Evolutionary conservation across 2,113 vertebrate species (phyloP).

Genomic region (Aplodontia rufa): DNA sequence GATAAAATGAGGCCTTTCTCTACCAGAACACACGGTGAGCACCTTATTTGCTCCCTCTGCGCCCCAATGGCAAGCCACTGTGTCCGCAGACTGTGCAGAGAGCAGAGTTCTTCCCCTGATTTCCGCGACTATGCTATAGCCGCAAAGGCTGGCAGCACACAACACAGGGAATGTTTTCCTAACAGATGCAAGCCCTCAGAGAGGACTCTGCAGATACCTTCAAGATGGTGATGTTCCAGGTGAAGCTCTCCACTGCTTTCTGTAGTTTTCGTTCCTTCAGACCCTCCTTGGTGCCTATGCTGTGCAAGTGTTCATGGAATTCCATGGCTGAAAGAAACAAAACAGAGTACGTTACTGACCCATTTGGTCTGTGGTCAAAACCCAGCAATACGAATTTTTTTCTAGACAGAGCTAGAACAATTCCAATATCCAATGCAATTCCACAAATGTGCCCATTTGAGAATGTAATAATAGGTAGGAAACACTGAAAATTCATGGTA

Average conservation of each 20-base stretch:
- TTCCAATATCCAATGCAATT: background rate
- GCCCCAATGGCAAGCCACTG: fast-evolving
- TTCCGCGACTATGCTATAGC: fast-evolving
- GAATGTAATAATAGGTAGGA: background rate
- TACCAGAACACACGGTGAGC: background rate
- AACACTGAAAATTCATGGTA: background rate
- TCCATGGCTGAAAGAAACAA: slow-evolving; percentile 91
- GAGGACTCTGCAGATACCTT: slow-evolving; percentile 87
- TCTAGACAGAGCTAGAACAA: background rate
- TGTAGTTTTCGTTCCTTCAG: slow-evolving; percentile 96
- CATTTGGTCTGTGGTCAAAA: background rate
- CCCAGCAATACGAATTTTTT: background rate
- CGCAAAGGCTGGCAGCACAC: background rate
- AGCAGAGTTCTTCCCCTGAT: fast-evolving
- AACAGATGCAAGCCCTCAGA: background rate
- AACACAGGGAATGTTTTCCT: fast-evolving
- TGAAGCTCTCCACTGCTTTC: slow-evolving; percentile 97
- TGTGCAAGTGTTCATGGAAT: slow-evolving; percentile 95
- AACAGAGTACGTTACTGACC: background rate
- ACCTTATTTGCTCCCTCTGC: background rate
- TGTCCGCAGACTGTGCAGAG: fast-evolving
- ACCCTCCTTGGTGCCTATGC: slow-evolving; percentile 94
- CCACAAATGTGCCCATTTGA: background rate
- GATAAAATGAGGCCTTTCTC: background rate
- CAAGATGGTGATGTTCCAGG: slow-evolving; percentile 98